Conservation (phyloP, 1,140 invertebrate genomes). For the Heterodera carotae region DNA sequence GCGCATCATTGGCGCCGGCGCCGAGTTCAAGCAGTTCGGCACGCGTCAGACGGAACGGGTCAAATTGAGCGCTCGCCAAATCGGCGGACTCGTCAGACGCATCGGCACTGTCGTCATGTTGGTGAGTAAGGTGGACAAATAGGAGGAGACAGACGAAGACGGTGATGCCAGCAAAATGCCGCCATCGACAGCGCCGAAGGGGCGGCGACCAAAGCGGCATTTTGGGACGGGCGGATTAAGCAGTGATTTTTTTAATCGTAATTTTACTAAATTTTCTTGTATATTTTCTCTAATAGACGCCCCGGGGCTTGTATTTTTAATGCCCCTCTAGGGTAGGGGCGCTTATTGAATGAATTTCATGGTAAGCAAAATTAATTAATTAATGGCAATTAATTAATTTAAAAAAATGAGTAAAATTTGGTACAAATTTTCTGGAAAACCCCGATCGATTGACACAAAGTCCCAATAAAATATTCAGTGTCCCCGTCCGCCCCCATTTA, state of each 20-base stretch:
- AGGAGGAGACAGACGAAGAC: too few species aligned
- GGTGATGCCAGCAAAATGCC: too few species aligned
- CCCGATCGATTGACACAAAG: neutral
- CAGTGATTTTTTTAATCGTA: too few species aligned
- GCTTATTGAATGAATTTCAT: too few species aligned
- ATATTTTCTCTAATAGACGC: too few species aligned
- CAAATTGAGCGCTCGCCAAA: neutral
- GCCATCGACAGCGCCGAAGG: neutral
- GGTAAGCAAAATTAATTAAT: too few species aligned
- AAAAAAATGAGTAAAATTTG: too few species aligned
- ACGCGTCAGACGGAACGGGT: slow-evolving; percentile 11
- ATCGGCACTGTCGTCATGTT: neutral
- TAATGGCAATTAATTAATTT: too few species aligned
- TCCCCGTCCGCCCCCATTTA: neutral
- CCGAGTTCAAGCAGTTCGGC: slow-evolving; percentile 26
- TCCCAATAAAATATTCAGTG: neutral
- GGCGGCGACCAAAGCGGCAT: neutral
- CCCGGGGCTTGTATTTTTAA: too few species aligned
- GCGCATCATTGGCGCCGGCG: neutral
- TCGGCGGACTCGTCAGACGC: neutral
- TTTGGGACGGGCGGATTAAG: neutral
- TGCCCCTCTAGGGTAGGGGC: too few species aligned
- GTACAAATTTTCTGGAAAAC: neutral
- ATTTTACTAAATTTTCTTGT: too few species aligned
- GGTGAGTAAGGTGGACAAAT: too few species aligned